Conservation (phyloP, 2,113 vertebrate genomes). For the Perca fluviatilis region DNA sequence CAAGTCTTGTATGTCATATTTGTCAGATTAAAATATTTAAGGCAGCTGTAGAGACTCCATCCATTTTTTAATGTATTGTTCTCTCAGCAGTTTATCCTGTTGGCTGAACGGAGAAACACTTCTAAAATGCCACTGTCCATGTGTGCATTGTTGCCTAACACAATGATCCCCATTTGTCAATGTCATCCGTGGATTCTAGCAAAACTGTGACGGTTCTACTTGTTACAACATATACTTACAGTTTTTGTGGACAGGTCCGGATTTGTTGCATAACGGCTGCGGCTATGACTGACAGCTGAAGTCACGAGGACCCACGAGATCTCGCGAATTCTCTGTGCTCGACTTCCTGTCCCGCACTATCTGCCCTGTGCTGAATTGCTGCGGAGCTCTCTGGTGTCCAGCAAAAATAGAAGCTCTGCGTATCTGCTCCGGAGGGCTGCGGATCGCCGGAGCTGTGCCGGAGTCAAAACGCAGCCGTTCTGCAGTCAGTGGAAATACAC, state of each 20-base stretch:
- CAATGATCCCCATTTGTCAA: slow-evolving; percentile 64
- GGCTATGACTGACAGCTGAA: too few relatives aligned
- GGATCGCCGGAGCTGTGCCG: too few relatives aligned
- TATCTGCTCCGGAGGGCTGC: too few relatives aligned
- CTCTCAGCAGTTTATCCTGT: slow-evolving; percentile 38
- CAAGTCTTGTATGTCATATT: not conserved
- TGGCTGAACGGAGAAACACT: slow-evolving; percentile 35
- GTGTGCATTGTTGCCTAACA: slow-evolving; percentile 43
- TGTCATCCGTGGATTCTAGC: slow-evolving; percentile 53
- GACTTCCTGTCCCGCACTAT: too few relatives aligned
- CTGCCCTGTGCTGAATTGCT: too few relatives aligned
- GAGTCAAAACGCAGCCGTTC: too few relatives aligned
- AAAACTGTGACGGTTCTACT: slow-evolving; percentile 42
- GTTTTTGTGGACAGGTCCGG: not conserved
- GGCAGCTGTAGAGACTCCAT: not conserved
- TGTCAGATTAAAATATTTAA: slow-evolving; percentile 37
- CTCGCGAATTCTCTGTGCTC: too few relatives aligned
- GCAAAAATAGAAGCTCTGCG: too few relatives aligned
- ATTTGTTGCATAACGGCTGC: too few relatives aligned
- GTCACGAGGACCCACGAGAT: too few relatives aligned
- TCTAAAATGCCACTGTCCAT: slow-evolving; percentile 51
- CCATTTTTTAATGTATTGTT: slow-evolving; percentile 27
- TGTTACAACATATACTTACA: slow-evolving; percentile 35
- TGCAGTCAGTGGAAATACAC: too few relatives aligned
- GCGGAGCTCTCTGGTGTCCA: too few relatives aligned